Evolutionary conservation across 2,888 invertebrate species (phyloP).

Genomic region (Lithophane ornitopus): DNA sequence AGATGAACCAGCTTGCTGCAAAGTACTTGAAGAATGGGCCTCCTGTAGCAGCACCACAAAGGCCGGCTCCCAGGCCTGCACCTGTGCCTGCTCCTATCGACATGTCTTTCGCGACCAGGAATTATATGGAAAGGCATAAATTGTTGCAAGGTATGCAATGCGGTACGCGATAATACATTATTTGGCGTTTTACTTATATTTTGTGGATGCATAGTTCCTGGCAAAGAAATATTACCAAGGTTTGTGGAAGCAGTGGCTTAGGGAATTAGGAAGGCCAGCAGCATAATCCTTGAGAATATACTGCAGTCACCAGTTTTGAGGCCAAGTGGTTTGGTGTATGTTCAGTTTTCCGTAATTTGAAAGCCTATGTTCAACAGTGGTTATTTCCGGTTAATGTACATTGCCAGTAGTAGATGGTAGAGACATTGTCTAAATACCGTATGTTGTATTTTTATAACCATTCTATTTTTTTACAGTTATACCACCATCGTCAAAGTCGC

Average conservation of each 20-base stretch:
- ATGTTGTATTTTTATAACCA: background rate
- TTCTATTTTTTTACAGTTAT: constrained; percentile 69
- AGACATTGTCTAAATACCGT: background rate
- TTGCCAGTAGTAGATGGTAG: background rate
- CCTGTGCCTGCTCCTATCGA: constrained; percentile 84
- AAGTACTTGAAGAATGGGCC: constrained; percentile 81
- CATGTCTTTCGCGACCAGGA: constrained; percentile 93
- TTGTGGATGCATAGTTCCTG: background rate
- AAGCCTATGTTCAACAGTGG: background rate
- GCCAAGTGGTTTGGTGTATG: background rate
- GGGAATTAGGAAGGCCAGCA: background rate
- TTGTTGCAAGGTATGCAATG: constrained; percentile 85
- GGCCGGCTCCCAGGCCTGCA: constrained; percentile 63
- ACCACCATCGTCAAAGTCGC: constrained; percentile 65
- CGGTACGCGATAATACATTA: background rate
- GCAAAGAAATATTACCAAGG: background rate
- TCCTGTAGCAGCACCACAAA: constrained; percentile 49
- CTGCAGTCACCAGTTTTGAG: background rate
- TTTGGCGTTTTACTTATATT: background rate
- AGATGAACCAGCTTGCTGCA: constrained; percentile 88
- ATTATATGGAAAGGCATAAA: constrained; percentile 93
- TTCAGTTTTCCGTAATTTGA: background rate
- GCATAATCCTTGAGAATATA: background rate
- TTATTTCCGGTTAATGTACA: background rate
- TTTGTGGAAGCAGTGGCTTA: background rate